Base-by-base conservation (phyloP, 2,113 vertebrate species). In the Thomomys bottae region DNA sequence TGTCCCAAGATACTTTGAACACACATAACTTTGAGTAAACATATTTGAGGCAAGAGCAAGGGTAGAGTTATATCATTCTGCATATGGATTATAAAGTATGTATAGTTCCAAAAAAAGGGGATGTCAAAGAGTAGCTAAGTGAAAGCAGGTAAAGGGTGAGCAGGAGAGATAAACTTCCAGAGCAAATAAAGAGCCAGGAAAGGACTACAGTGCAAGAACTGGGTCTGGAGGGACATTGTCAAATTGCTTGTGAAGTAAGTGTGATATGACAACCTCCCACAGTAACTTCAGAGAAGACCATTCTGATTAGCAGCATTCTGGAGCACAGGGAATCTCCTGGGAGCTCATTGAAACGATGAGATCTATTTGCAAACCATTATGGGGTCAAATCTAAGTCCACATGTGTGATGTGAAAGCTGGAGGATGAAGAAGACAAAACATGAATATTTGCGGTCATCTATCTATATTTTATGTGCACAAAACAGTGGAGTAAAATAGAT, bases 361-460 rank as follows among this genome's bases (percentile, higher is more conserved):
- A n/a, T 80, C 42, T 49, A n/a, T 17, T 64, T 9, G n/a, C 2
- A 87, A 76, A 72, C 20, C 26, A 66, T 72, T 36, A 71, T 1
- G 2, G 36, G 32, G 38, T 12, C 81, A 81, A 81, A 59, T 42
- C 3, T 59, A 72, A 89, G 38, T 78, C 26, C 40, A 84, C 36
- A 9, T 20, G 8, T 49, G 30, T 93, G 85, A 57, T 17, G 82
- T 14, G 23, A 18, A 93, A 80, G 57, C 17, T 71, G 71, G 40
- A 75, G 18, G 26, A 81, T 63, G 40, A 85, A 90, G 75, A 82
- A 90, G 76, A 61, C 15, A 32, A 10, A 26, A 34, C 28, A 72
- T 82, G 45, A 9, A 61, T 85, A 15, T 3, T 42, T n/a, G 57
- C 26, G 32, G 57, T 14, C 64, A 57, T 76, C 18, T 40, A 73